These are phyloP conservation scores for Drosophila demipolita DNA, from an alignment of 2,888 invertebrate genomes.

Conservation along the genomic window DNA sequence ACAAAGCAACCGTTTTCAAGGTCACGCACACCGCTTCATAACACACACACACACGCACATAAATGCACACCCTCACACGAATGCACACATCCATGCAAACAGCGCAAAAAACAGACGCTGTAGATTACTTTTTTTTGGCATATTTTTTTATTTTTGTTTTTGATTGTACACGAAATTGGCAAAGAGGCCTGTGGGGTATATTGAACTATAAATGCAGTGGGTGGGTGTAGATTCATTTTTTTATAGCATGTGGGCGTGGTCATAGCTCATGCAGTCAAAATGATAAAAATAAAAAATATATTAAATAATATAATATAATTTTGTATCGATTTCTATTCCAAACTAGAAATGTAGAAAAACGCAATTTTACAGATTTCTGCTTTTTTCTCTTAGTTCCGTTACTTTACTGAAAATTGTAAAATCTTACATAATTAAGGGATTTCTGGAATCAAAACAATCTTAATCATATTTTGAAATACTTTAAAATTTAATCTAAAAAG, in stretches of 20 bases:
- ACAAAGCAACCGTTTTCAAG: slow-evolving; percentile 81
- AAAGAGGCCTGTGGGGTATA: slow-evolving; percentile 40
- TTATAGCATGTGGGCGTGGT: slow-evolving; percentile 30
- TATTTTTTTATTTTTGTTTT: slow-evolving; percentile 34
- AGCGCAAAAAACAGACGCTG: slow-evolving; percentile 52
- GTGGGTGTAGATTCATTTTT: neutral
- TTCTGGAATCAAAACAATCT: neutral
- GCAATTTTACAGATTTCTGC: neutral
- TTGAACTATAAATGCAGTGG: slow-evolving; percentile 10
- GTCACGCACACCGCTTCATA: slow-evolving; percentile 62
- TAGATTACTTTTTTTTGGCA: slow-evolving; percentile 52
- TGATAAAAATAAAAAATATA: neutral
- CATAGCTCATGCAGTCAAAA: neutral
- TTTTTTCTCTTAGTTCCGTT: too few relatives aligned
- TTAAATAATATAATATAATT: neutral
- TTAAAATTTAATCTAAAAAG: neutral
- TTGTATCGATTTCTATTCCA: too few relatives aligned
- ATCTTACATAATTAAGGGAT: too few relatives aligned
- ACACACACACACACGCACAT: slow-evolving; percentile 19
- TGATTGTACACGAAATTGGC: slow-evolving; percentile 11
- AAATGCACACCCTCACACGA: slow-evolving; percentile 4
- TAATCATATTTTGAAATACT: neutral
- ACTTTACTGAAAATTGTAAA: accelerated
- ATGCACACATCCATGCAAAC: slow-evolving; percentile 13
- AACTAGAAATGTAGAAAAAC: neutral